phyloP scores from a whole-genome alignment of 2,888 invertebrate species.

The Dryocosmus kuriphilus region DNA sequence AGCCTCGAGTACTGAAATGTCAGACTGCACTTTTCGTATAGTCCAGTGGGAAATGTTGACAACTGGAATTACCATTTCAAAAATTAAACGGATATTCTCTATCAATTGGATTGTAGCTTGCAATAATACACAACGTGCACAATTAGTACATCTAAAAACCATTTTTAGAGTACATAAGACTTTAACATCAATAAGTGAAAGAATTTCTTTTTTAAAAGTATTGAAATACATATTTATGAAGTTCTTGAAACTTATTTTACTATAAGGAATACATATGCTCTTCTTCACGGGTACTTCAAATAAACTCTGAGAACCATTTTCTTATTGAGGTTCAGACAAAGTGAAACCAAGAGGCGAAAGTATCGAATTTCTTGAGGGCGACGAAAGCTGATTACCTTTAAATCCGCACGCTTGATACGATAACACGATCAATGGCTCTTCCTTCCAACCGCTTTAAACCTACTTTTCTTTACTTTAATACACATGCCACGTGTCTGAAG shows the following conservation, averaged over 20 bases:
- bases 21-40: conserved; percentile 45
- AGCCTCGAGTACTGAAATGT: conserved; percentile 55
- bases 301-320: background rate
- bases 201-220: too few relatives aligned
- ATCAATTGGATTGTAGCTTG: background rate
- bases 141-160: too few relatives aligned
- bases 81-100: background rate
- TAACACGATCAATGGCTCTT: conserved; percentile 68
- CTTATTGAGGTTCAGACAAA: conserved; percentile 31
- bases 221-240: background rate
- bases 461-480: conserved; percentile 62
- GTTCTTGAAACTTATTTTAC: background rate
- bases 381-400: conserved; percentile 46
- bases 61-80: conserved; percentile 15
- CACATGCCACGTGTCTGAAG: conserved; percentile 29
- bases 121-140: background rate
- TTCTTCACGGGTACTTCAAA: background rate
- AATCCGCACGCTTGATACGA: conserved; percentile 67
- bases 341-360: conserved; percentile 40
- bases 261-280: background rate
- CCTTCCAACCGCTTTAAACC: conserved; percentile 65
- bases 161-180: too few relatives aligned
- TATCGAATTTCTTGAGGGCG: conserved; percentile 46
- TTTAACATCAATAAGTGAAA: too few relatives aligned
- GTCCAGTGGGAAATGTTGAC: conserved; percentile 66